Evolutionary conservation across 2,113 vertebrate species (phyloP), one percentile per base, ranked within the genome.

Genomic region (Microtus richardsoni): DNA sequence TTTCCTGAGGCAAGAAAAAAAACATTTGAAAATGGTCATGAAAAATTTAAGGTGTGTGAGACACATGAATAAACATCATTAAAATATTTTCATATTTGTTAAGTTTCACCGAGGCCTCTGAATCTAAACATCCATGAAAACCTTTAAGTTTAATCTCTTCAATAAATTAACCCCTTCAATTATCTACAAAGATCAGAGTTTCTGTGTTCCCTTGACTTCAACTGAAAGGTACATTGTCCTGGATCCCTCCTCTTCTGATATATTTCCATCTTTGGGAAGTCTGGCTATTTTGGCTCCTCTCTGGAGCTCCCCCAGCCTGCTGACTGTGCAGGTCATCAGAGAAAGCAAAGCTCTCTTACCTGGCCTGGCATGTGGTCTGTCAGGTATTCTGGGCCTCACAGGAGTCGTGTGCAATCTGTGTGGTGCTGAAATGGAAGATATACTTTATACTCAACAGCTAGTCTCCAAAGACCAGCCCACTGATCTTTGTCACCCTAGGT

Each of bases 361-460:
- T 39, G 92, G 97, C 92, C 91, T 97, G 91, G 66, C 0, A 8
- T 78, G 41, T 36, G 90, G 33, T 70, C 84, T 97, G 26, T 93
- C 96, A 3, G 92, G 73, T 83, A 28, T 78, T 66, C 96, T 93
- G 73, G 96, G 92, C 62, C 88, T 96, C 94, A 58, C 33, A 58
- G 97, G 84, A 44, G 90, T 82, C 7, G 96, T 97, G 7, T 96
- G 85, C 33, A 95, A 33, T 93, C 95, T 89, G 33, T 89, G 93
- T 92, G 96, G 93, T 66, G 92, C 97, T 98, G 92, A 95, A 98
- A 96, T 26, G 94, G 71, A 95, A 91, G 36, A 93, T 54, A 95
- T 0, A 60, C n/a, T 90, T 89, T 41, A 78, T 36, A 33, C 73
- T 95, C 95, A 97, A 39, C 78, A 82, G 36, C 8, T 47, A 60